phyloP scores from a whole-genome alignment of 2,888 invertebrate species.

The Smittia sp. region DNA sequence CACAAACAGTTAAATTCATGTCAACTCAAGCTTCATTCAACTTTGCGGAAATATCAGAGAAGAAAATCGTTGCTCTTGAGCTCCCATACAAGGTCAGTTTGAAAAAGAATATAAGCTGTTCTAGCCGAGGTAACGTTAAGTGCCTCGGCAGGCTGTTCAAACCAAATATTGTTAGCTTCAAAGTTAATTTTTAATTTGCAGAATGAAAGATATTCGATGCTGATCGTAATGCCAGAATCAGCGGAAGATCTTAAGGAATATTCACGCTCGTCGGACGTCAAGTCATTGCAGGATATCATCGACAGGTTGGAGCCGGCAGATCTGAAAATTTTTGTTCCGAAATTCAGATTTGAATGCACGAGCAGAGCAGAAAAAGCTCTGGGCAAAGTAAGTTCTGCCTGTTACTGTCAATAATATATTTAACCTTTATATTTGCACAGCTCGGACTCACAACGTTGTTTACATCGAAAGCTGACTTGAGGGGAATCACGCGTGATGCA shows the following conservation, averaged over 20 bases:
- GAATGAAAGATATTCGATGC: constrained; percentile 61
- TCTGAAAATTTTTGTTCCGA: constrained; percentile 58
- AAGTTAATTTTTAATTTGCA: constrained; percentile 45
- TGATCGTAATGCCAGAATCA: constrained; percentile 60
- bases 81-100: constrained; percentile 70
- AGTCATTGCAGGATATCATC: constrained; percentile 54
- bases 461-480: constrained; percentile 60
- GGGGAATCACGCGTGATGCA: constrained; percentile 58
- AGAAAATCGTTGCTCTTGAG: constrained; percentile 67
- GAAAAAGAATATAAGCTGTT: too few species aligned
- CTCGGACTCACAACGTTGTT: constrained; percentile 62
- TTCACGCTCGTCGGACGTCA: constrained; percentile 57
- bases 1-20: constrained; percentile 58
- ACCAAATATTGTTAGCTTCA: not conserved
- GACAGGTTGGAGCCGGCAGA: constrained; percentile 54
- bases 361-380: constrained; percentile 62
- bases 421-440: constrained; percentile 47
- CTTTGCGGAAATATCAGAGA: constrained; percentile 60
- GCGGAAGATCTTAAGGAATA: constrained; percentile 59
- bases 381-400: constrained; percentile 53
- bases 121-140: not conserved
- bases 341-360: constrained; percentile 64
- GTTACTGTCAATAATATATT: not conserved
- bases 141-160: too few species aligned
- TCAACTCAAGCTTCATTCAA: constrained; percentile 61